Conservation (phyloP, 2,888 invertebrate species). For the Polymixis flavicincta region DNA sequence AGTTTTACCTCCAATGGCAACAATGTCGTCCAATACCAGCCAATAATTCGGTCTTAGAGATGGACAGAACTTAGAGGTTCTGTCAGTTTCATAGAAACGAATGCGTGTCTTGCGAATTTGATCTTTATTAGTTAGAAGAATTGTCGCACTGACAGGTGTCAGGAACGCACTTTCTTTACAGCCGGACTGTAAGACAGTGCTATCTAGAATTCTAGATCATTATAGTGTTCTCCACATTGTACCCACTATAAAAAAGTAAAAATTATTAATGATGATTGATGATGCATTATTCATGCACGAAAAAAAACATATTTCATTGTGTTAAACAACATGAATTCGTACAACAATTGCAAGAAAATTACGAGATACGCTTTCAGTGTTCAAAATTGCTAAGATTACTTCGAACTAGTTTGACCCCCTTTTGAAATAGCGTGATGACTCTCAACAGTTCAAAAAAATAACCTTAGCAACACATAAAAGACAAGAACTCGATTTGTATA, state of each 20-base stretch:
- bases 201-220: too few species aligned
- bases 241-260: background rate
- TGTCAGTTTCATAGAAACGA: too few species aligned
- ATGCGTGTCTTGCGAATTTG: too few species aligned
- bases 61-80: background rate
- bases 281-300: background rate
- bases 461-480: slow-evolving; percentile 1
- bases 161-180: too few species aligned
- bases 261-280: slow-evolving; percentile 7
- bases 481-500: too few species aligned
- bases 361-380: slow-evolving; percentile 36
- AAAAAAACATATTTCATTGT: background rate
- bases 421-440: slow-evolving; percentile 52
- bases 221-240: background rate
- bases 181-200: background rate
- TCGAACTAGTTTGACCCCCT: slow-evolving; percentile 50
- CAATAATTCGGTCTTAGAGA: background rate
- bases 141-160: too few species aligned
- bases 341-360: slow-evolving; percentile 4
- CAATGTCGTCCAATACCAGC: background rate
- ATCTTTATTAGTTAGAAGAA: too few species aligned
- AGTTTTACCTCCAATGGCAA: background rate
- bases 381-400: slow-evolving; percentile 49
- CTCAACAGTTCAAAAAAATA: slow-evolving; percentile 25
- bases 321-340: background rate